Percentiles rank a stretch among this genome's conserved stretches.
These are phyloP conservation scores for Apteryx mantelli DNA, from an alignment of 2,113 vertebrate species.

Conservation along the genomic window DNA sequence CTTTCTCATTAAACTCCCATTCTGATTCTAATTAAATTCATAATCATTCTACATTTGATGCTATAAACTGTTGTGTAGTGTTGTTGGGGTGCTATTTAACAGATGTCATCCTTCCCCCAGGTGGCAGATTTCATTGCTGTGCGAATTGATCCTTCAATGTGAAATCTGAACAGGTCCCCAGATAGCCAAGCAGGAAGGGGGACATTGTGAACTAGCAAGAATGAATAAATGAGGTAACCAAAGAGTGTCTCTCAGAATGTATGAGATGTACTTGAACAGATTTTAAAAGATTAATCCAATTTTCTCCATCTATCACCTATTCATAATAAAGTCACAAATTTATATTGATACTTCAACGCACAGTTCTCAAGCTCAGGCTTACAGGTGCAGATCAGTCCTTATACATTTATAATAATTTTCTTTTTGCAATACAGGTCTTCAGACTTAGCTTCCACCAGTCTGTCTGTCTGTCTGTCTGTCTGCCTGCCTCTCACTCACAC, in stretches of 20 bases:
- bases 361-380: background rate
- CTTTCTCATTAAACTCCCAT: conserved; percentile 65
- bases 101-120: conserved; percentile 37
- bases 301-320: background rate
- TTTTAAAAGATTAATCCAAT: background rate
- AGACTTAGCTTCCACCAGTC: background rate
- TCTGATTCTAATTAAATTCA: conserved; percentile 69
- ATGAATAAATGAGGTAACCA: conserved; percentile 35
- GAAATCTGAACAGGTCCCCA: conserved; percentile 55
- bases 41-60: conserved; percentile 63
- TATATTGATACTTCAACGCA: background rate
- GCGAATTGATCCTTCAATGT: conserved; percentile 56
- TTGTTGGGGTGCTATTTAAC: conserved; percentile 46
- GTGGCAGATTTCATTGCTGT: conserved; percentile 52
- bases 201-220: background rate
- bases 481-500: background rate
- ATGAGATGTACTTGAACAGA: background rate
- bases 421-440: background rate
- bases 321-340: background rate
- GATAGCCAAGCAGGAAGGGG: background rate
- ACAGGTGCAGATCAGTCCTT: background rate
- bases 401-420: background rate
- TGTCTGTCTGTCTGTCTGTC: background rate
- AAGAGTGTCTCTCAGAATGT: background rate
- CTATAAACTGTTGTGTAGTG: conserved; percentile 51